Percentiles rank a stretch among this genome's conserved stretches.
phyloP scores from a whole-genome alignment of 2,113 vertebrate genomes.

The Amphiprion percula region DNA sequence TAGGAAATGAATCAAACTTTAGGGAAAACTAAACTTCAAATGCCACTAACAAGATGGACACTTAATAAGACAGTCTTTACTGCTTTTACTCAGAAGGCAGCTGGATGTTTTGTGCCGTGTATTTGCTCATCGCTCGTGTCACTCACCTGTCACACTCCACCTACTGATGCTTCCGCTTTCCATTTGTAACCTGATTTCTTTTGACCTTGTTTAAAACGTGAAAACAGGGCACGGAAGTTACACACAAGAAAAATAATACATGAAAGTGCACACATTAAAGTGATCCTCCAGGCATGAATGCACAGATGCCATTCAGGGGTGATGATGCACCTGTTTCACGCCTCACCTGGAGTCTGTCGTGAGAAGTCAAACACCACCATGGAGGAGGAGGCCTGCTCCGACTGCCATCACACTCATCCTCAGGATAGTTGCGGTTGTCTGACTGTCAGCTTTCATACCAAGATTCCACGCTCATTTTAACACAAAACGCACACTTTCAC shows the following conservation, averaged over 20 bases:
- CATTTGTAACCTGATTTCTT: slow-evolving; percentile 55
- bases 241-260: neutral
- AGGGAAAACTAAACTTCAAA: neutral
- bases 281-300: slow-evolving; percentile 41
- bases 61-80: neutral
- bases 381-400: slow-evolving; percentile 1
- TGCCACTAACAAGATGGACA: neutral
- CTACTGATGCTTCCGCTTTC: slow-evolving; percentile 21
- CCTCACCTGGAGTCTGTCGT: slow-evolving; percentile 6
- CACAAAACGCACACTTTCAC: neutral
- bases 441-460: neutral
- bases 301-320: slow-evolving; percentile 37
- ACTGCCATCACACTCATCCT: slow-evolving; percentile 6
- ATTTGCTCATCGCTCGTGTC: slow-evolving; percentile 24
- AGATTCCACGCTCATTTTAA: neutral
- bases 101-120: slow-evolving; percentile 14
- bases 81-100: neutral
- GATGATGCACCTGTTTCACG: neutral
- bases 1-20: neutral
- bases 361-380: too few relatives aligned
- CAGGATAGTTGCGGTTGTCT: neutral
- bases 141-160: slow-evolving; percentile 37
- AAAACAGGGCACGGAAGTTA: slow-evolving; percentile 28
- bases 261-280: slow-evolving; percentile 29
- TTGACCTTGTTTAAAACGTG: slow-evolving; percentile 60